Base-by-base conservation (phyloP, 2,888 invertebrate species). In the Rotaria magnacalcarata region DNA sequence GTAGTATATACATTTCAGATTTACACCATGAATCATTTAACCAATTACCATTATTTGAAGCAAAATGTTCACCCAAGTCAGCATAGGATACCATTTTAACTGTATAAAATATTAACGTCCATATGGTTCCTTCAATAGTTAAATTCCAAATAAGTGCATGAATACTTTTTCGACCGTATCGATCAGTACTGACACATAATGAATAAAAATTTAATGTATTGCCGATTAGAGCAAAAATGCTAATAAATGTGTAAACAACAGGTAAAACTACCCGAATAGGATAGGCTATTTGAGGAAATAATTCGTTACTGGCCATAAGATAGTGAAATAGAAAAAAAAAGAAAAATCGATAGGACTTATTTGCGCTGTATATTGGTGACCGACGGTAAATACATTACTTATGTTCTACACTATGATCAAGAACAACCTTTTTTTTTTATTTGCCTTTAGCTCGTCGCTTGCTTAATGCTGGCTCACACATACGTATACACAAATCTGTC, bases 161-260 rank as follows among this genome's bases (percentile, higher is more conserved):
- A 86, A 86, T 75, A 56, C 75, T 85, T 86, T 86, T 86, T 52
- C 85, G 86, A 47, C 75, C 43, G 80, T 85, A 86, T 85, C 85
- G 54, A 43, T 86, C 85, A 10, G 74, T 85, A 50, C 85, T 75
- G 27, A 86, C 80, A 80, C 80, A 80, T 47, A 80, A 47, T 80
- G 80, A 43, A 80, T 47, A 80, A 47, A 80, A 47, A 47, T 80
- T 80, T 21, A 80, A 47, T 24, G 47, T 10, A 80, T 80, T 80
- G 24, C 80, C 80, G 47, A 80, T 80, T 4, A 80, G 8, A 21
- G 24, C 47, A 47, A 80, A 41, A 1, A n/a, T 24, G 47, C 4
- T 43, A 14, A 80, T 43, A n/a, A 80, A n/a, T 47, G 47, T 47
- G n/a, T 80, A 80, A 47, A 80, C 80, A 24, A 80, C n/a, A 11